Conservation (phyloP, 92 coral and sea anemone genomes). For the Parazoanthus darwini region DNA sequence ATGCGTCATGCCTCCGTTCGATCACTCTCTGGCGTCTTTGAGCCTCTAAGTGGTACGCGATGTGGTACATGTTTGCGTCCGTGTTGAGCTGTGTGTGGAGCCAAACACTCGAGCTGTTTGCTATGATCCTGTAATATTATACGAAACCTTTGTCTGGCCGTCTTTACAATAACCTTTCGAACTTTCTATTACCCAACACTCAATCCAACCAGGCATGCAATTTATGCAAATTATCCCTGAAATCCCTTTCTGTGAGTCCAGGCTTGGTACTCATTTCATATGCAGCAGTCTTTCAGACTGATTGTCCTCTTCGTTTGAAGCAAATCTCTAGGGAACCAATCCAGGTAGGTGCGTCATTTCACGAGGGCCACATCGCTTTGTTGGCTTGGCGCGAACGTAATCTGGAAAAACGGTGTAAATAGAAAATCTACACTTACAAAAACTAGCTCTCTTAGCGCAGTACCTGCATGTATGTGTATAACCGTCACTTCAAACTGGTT, state of each 20-base stretch:
- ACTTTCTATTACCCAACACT: not conserved
- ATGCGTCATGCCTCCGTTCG: conserved; percentile 66
- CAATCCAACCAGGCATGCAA: conserved; percentile 2
- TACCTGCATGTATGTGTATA: not conserved
- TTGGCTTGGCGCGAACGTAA: not conserved
- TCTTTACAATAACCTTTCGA: conserved; percentile 14
- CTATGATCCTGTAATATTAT: not conserved
- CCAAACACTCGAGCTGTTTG: not conserved
- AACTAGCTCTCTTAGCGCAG: not conserved
- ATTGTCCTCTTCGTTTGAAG: not conserved
- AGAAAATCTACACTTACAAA: not conserved
- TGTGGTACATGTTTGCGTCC: conserved; percentile 51
- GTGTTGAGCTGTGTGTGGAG: not conserved
- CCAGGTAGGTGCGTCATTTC: not conserved
- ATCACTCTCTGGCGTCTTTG: conserved; percentile 69
- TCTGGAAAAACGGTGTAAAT: not conserved
- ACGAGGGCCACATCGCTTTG: conserved; percentile 19
- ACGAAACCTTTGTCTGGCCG: conserved; percentile 7
- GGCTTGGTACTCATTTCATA: not conserved
- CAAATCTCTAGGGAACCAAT: not conserved
- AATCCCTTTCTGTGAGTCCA: not conserved
- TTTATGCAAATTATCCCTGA: conserved; percentile 9
- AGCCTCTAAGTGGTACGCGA: conserved; percentile 78
- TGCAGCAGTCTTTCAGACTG: not conserved
- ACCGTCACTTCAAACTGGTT: too few relatives aligned